Evolutionary conservation across 2,797 vertebrate genomes (phyloP).

Genomic region (Sebastes aleutianus): DNA sequence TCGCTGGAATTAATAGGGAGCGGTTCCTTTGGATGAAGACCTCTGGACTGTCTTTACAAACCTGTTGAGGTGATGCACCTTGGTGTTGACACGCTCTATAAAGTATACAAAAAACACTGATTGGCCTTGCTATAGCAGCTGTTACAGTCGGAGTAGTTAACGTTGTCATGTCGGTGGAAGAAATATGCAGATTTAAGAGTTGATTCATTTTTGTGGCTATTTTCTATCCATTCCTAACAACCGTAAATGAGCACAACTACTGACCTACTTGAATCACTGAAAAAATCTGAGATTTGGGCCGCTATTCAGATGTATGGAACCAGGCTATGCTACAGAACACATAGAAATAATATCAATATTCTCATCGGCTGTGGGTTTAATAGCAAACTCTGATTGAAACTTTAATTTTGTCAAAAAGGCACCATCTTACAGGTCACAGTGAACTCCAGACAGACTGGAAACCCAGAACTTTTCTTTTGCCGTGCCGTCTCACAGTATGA

Average conservation of each 20-base stretch:
- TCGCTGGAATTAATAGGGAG: not conserved
- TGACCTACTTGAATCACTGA: not conserved
- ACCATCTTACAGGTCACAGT: not conserved
- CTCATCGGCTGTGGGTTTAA: not conserved
- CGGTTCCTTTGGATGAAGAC: not conserved
- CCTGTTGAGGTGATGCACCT: not conserved
- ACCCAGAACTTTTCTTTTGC: conserved; percentile 14
- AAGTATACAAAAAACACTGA: too few relatives aligned
- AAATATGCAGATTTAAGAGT: not conserved
- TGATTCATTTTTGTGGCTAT: not conserved
- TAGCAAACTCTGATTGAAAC: not conserved
- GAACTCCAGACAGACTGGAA: not conserved
- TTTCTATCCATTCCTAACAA: not conserved
- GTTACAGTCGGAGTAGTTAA: not conserved
- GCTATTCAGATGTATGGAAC: not conserved
- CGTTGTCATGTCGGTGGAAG: not conserved
- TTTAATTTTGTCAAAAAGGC: not conserved
- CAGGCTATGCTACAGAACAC: not conserved
- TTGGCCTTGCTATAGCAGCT: not conserved
- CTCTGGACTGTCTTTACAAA: not conserved
- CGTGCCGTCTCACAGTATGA: conserved; percentile 23
- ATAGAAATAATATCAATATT: not conserved
- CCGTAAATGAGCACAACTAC: not conserved
- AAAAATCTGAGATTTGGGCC: too few relatives aligned
- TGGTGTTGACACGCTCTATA: not conserved